Percentiles rank a stretch among this genome's conserved stretches.
These are phyloP conservation scores for Stratiomys singularior DNA, from an alignment of 2,888 invertebrate species.

Conservation along the genomic window DNA sequence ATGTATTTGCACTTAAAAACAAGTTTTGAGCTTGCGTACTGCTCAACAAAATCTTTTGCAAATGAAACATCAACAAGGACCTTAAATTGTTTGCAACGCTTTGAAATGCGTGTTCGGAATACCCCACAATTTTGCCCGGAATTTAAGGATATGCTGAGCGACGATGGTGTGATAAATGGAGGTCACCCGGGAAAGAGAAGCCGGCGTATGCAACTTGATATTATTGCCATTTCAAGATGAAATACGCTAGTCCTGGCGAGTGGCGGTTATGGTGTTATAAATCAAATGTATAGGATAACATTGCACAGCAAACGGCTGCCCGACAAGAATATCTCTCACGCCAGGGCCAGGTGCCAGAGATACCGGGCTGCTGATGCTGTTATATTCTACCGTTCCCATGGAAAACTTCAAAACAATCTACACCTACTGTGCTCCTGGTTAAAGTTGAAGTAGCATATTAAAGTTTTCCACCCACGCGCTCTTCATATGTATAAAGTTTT, in stretches of 20 bases:
- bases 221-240: neutral
- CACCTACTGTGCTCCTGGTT: neutral
- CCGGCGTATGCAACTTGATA: neutral
- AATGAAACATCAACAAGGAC: neutral
- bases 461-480: conserved; percentile 9
- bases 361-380: neutral
- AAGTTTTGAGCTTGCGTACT: neutral
- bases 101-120: neutral
- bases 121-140: neutral
- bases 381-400: neutral
- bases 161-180: neutral
- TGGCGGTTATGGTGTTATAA: conserved; percentile 9
- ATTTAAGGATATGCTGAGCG: conserved; percentile 10
- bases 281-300: neutral
- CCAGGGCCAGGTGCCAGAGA: neutral
- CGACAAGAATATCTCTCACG: neutral
- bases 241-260: neutral
- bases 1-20: neutral
- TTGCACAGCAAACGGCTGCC: neutral
- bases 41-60: neutral
- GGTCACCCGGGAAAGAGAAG: neutral
- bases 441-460: conserved; percentile 18
- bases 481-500: no score
- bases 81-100: neutral
- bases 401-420: conserved; percentile 4